phyloP scores from a whole-genome alignment of 1,140 invertebrate genomes.

The Metaphire vulgaris region DNA sequence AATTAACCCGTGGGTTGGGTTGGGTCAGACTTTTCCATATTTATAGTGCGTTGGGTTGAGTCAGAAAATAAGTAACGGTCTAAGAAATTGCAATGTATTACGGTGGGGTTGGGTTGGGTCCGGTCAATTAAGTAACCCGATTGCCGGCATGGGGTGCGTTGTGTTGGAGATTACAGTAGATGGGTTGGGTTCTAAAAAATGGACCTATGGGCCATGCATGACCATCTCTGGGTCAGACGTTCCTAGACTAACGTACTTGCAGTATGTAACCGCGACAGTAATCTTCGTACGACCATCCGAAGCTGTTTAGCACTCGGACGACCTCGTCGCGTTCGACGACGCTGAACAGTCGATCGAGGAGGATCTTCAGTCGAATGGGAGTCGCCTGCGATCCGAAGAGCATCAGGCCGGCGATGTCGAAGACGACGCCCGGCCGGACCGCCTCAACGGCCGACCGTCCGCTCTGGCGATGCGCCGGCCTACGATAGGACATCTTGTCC shows the following conservation, averaged over 20 bases:
- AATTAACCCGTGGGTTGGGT: too few species aligned
- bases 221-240: too few species aligned
- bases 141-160: too few species aligned
- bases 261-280: conserved; percentile 77
- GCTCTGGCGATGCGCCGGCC: background rate
- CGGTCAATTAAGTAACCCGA: too few species aligned
- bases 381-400: conserved; percentile 77
- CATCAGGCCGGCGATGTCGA: conserved; percentile 76
- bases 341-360: conserved; percentile 63
- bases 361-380: conserved; percentile 73
- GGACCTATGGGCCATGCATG: too few species aligned
- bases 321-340: conserved; percentile 71
- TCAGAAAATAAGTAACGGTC: too few species aligned
- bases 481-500: background rate
- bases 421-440: conserved; percentile 66
- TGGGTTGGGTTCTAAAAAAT: too few species aligned
- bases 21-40: too few species aligned
- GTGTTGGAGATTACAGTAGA: too few species aligned
- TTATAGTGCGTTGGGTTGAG: too few species aligned
- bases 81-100: too few species aligned
- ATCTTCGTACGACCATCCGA: conserved; percentile 78
- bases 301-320: conserved; percentile 69
- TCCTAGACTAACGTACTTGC: conserved; percentile 65
- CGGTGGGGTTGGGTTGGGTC: too few species aligned
- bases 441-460: background rate